phyloP scores from a whole-genome alignment of 2,888 invertebrate genomes.

The Drosophila emarginata region DNA sequence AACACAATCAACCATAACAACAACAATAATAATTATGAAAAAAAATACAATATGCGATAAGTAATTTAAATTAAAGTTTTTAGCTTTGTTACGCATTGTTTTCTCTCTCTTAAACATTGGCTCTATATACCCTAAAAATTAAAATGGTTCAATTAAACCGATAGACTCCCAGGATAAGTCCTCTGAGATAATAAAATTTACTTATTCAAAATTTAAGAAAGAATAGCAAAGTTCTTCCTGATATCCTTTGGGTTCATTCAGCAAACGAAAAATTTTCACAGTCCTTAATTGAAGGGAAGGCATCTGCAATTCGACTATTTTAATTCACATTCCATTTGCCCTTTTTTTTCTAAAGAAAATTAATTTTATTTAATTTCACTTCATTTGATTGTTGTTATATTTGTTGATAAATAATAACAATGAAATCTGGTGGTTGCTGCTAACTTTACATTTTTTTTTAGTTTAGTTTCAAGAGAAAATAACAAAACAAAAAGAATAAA shows the following conservation, averaged over 20 bases:
- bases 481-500: not conserved
- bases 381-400: not conserved
- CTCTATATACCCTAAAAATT: not conserved
- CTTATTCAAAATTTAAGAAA: too few species aligned
- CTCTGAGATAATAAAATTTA: too few species aligned
- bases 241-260: too few species aligned
- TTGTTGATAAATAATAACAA: not conserved
- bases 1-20: not conserved
- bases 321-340: not conserved
- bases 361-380: not conserved
- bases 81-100: not conserved
- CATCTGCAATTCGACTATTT: not conserved
- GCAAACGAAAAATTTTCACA: too few species aligned
- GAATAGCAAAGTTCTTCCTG: too few species aligned
- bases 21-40: not conserved
- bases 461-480: not conserved
- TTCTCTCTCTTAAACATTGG: too few species aligned
- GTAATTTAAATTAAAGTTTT: constrained; percentile 12
- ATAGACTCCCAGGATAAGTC: too few species aligned
- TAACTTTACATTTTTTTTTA: not conserved
- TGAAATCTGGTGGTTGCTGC: not conserved
- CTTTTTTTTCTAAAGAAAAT: not conserved
- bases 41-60: constrained; percentile 18
- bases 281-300: not conserved
- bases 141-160: too few species aligned